phyloP scores from a whole-genome alignment of 2,797 vertebrate species.

The Schizothorax lantsangensis region DNA sequence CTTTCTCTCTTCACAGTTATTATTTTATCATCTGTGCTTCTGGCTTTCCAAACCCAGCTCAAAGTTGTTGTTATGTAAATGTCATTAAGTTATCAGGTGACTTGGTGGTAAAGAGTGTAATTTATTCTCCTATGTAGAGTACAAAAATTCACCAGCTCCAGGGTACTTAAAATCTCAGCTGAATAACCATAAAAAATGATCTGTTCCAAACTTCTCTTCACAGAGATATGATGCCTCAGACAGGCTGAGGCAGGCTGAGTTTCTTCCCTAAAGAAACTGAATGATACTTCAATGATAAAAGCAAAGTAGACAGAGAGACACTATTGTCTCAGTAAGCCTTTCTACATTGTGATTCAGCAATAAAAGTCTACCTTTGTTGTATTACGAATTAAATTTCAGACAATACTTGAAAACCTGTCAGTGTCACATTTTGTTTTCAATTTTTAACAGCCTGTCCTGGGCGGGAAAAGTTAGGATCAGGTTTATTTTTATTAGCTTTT shows the following conservation, averaged over 20 bases:
- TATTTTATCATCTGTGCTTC: background rate
- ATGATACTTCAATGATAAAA: background rate
- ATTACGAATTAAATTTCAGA: background rate
- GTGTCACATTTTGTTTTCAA: background rate
- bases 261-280: background rate
- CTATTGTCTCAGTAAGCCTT: background rate
- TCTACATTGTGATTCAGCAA: background rate
- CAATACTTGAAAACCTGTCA: background rate
- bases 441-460: background rate
- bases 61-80: background rate
- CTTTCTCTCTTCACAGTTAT: background rate
- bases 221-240: background rate
- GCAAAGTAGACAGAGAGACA: background rate
- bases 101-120: background rate
- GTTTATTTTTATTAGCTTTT: background rate
- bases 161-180: background rate
- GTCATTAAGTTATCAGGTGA: background rate
- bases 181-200: background rate
- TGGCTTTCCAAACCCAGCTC: background rate
- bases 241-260: background rate
- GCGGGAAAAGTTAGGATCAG: background rate
- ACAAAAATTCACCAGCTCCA: background rate
- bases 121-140: background rate
- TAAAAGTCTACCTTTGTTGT: background rate
- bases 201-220: background rate